Percentiles rank a stretch among this genome's conserved stretches.
Evolutionary conservation across 2,113 vertebrate species (phyloP).

Genomic region (Sphyrna mokarran): DNA sequence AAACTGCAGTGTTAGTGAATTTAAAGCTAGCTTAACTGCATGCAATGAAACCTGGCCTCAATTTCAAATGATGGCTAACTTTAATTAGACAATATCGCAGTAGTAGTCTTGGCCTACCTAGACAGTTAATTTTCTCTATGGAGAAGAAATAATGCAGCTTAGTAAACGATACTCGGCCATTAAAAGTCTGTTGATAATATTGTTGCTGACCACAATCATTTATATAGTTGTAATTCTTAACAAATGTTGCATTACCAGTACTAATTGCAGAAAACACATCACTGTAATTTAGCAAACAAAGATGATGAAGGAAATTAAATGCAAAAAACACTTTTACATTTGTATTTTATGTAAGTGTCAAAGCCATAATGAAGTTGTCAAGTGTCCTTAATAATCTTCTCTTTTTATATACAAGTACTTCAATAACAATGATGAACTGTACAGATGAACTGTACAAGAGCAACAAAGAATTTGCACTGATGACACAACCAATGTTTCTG

Average conservation of each 20-base stretch:
- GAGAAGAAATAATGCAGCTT: conserved; percentile 9
- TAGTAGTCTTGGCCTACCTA: background rate
- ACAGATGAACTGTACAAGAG: background rate
- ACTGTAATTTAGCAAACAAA: conserved; percentile 5
- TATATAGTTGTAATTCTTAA: background rate
- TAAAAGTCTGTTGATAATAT: background rate
- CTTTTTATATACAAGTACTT: background rate
- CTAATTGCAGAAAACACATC: conserved; percentile 4
- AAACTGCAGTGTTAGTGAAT: conserved; percentile 25
- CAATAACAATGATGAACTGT: background rate
- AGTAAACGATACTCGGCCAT: background rate
- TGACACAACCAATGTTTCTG: background rate
- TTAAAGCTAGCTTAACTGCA: background rate
- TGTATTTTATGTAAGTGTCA: background rate
- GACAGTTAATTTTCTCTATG: conserved; percentile 10
- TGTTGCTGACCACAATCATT: conserved; percentile 22
- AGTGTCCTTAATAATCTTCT: background rate
- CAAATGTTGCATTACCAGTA: background rate
- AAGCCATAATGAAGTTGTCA: background rate
- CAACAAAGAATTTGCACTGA: background rate
- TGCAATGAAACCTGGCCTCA: conserved; percentile 1
- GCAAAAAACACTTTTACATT: background rate
- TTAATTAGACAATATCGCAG: conserved; percentile 25
- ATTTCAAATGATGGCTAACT: conserved; percentile 13
- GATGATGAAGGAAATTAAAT: background rate